These are phyloP conservation scores for Gobius niger DNA, from an alignment of 2,113 vertebrate genomes.

Conservation along the genomic window DNA sequence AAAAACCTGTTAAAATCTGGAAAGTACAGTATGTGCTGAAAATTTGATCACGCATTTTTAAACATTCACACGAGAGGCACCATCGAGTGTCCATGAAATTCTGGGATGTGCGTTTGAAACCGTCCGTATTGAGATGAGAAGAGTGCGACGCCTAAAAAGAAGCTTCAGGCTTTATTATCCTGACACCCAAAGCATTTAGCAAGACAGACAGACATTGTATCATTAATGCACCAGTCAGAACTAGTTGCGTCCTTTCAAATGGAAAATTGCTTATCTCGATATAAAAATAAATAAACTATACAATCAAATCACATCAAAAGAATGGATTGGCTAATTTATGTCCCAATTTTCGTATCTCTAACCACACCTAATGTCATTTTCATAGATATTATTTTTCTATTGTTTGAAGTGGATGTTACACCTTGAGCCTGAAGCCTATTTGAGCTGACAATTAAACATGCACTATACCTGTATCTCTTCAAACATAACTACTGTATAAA, in stretches of 20 bases:
- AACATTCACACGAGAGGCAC: conserved; percentile 65
- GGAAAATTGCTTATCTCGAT: neutral
- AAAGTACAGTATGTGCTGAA: conserved; percentile 26
- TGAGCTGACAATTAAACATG: conserved; percentile 49
- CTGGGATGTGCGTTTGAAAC: conserved; percentile 40
- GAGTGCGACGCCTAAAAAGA: conserved; percentile 50
- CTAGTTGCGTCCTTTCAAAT: too few relatives aligned
- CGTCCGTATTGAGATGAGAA: conserved; percentile 58
- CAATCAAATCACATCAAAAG: conserved; percentile 17
- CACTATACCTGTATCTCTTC: too few relatives aligned
- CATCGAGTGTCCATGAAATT: conserved; percentile 47
- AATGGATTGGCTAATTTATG: too few relatives aligned
- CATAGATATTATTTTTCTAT: too few relatives aligned
- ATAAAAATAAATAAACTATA: conserved; percentile 5
- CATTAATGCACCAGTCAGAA: too few relatives aligned
- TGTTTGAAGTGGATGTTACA: conserved; percentile 19
- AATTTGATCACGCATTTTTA: conserved; percentile 39
- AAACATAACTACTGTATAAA: too few relatives aligned
- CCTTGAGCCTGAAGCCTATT: conserved; percentile 43
- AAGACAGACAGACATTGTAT: conserved; percentile 6
- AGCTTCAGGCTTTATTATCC: conserved; percentile 29
- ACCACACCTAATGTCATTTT: too few relatives aligned
- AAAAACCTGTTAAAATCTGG: conserved; percentile 16
- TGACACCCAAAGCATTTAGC: conserved; percentile 35
- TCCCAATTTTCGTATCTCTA: too few relatives aligned